These are phyloP conservation scores for Cotesia congregata DNA, from an alignment of 2,888 invertebrate species.

Conservation along the genomic window DNA sequence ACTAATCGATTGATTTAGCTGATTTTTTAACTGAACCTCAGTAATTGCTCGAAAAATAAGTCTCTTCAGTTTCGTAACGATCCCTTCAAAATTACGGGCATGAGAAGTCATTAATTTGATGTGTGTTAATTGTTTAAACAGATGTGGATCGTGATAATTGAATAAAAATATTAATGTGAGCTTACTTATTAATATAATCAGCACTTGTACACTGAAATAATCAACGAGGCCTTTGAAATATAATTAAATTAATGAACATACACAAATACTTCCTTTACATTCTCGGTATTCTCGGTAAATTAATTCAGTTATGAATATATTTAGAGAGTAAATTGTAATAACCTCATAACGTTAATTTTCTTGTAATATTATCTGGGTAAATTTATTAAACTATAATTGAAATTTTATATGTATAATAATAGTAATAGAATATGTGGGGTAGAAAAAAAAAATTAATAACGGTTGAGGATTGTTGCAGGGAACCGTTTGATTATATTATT, in stretches of 20 bases:
- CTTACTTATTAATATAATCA: background rate
- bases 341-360: background rate
- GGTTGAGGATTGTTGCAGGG: background rate
- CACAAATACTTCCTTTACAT: background rate
- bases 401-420: background rate
- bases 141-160: background rate
- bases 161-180: background rate
- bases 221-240: background rate
- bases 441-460: constrained; percentile 23
- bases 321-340: background rate
- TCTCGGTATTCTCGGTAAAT: background rate
- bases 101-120: no score
- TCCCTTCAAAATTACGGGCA: no score
- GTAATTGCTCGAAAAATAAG: no score
- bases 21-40: no score
- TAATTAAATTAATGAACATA: background rate
- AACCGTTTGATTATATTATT: background rate
- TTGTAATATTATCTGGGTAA: background rate
- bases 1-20: no score
- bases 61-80: no score
- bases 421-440: constrained; percentile 20
- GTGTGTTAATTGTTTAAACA: no score
- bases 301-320: background rate
- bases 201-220: background rate
- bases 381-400: background rate